Evolutionary conservation across 2,113 vertebrate species (phyloP).

Genomic region (Mus musculus): GRCm39 chr5:77632501-77633000

Average conservation of each 20-base stretch:
- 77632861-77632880: not conserved
- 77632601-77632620: not conserved
- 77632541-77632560: slow-evolving; percentile 56
- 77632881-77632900: not conserved
- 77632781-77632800: not conserved
- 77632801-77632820: not conserved
- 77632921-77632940: not conserved
- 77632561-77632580: slow-evolving; percentile 28
- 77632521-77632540: slow-evolving; percentile 19
- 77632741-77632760: not conserved
- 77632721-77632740: not conserved
- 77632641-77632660: not conserved
- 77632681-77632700: not conserved
- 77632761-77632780: not conserved
- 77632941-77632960: not conserved
- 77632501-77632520: slow-evolving; percentile 66
- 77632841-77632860: not conserved
- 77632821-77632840: not conserved
- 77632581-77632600: slow-evolving; percentile 23
- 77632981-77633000: not conserved
- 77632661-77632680: not conserved
- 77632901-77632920: not conserved
- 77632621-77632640: slow-evolving; percentile 37
- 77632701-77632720: not conserved
- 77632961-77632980: not conserved